Base-by-base conservation (phyloP, 2,888 invertebrate genomes). In the Sycophila texana region DNA sequence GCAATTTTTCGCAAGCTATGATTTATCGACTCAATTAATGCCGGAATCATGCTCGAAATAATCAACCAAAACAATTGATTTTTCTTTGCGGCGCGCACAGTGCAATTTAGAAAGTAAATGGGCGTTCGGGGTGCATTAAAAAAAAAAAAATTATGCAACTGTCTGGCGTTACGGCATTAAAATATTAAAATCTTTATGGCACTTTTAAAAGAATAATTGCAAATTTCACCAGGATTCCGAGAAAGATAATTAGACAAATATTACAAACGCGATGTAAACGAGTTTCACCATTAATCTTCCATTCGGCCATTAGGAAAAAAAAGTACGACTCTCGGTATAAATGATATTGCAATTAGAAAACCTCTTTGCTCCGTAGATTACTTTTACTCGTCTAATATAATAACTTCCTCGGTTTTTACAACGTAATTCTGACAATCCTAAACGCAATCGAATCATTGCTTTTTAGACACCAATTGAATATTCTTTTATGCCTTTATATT, bases 221-320 rank as follows among this genome's bases (percentile, higher is more conserved):
- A 60, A 20, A 57, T n/a, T 77, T 72, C 58, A 66, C 49, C 58
- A 51, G 30, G 14, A 63, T 78, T 68, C 78, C 22, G 20, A 12
- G 79, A 79, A 79, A 51, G 57, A 20, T 49, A 53, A 65, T 70
- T 63, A 74, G 74, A 49, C 18, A 26, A 63, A 47, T 71, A 71
- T 65, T 72, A 60, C 22, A 60, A n/a, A 18, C 58, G 10, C 20
- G 53, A 65, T 65, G 65, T 16, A 51, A 16, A 66, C 22, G 26
- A 18, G 22, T 66, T 73, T 22, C 55, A 71, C 22, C 63, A n/a
- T 71, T 18, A 57, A 71, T 71, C 39, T 47, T 71, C 71, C 49
- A 77, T 65, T 39, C 18, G 51, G 30, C 39, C 30, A 53, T 53
- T 67, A 47, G 63, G 18, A 63, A 63, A 51, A 51, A 67, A 63